Evolutionary conservation across 2,797 vertebrate species (phyloP), one percentile per base, ranked within the genome.

Genomic region (Sphenodon punctatus): DNA sequence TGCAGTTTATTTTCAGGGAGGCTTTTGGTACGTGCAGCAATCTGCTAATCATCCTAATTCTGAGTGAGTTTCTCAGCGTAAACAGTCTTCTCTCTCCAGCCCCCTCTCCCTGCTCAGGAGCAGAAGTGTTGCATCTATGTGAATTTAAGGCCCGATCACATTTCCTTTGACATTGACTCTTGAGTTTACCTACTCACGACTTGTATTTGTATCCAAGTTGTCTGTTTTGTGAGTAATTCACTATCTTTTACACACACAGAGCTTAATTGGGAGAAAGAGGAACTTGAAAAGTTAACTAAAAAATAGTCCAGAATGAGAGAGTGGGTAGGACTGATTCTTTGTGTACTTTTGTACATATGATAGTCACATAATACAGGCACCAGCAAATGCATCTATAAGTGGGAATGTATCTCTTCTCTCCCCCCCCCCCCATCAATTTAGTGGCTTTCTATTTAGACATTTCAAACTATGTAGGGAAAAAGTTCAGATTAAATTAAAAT

Each of bases 21-120:
- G 20, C n/a, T 73, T 93, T 91, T 92, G 16, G 78, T 87, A 77
- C 15, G 61, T 67, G 36, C 34, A 79, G n/a, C 23, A 10, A 42
- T 89, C 75, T 19, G 75, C 10, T 78, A 80, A 68, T 80, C 32
- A 23, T 80, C 56, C 15, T 36, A 36, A 38, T 60, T 82, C 25
- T 63, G 30, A n/a, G 55, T 70, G 53, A 36, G 42, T 89, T 89
- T 85, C 45, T 88, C 55, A 74, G 45, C 91, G 71, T 48, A 36
- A 71, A 81, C 10, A 69, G 7, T 65, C 39, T 41, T 27, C 80
- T 45, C 67, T 43, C 48, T 58, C 67, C 53, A 7, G 55, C 25
- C 17, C 30, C 19, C 20, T 0, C 7, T 53, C n/a, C 34, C 43
- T 75, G 15, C 82, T 92, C 60, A 85, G 74, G 48, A 67, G 32